Conservation (phyloP, 2,113 vertebrate species). For the Noctilio leporinus region DNA sequence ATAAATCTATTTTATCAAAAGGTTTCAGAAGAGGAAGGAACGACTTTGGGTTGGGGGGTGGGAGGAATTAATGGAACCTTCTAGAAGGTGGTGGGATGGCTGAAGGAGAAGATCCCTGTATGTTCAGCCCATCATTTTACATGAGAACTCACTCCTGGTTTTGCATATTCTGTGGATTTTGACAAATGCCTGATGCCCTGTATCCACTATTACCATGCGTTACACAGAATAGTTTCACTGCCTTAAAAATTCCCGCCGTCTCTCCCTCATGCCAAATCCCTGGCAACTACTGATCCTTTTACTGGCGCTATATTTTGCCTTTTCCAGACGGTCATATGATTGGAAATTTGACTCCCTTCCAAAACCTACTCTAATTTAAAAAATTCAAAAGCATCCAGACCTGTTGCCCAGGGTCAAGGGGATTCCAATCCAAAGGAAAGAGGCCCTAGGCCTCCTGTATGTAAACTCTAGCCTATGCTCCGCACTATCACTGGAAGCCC, state of each 20-base stretch:
- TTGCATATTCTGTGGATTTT: background rate
- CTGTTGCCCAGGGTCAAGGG: background rate
- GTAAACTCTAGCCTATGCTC: accelerated
- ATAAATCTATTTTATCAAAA: background rate
- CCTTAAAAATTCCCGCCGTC: background rate
- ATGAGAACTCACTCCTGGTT: background rate
- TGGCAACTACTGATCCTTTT: background rate
- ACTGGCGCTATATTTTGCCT: background rate
- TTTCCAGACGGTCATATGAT: background rate
- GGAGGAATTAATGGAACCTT: background rate
- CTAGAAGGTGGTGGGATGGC: background rate
- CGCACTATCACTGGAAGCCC: background rate
- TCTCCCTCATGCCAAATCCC: background rate
- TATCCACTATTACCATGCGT: background rate
- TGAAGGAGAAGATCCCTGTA: background rate
- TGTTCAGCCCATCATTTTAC: background rate
- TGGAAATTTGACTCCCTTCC: background rate
- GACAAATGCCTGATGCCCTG: accelerated
- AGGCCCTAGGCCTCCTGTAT: too few relatives aligned
- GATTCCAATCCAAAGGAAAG: background rate
- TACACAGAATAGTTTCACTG: background rate
- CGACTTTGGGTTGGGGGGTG: background rate
- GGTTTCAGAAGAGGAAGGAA: background rate
- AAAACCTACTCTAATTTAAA: background rate
- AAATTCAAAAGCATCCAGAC: background rate